These are phyloP conservation scores for Mesoclemmys tuberculata DNA, from an alignment of 2,113 vertebrate species.

Conservation along the genomic window DNA sequence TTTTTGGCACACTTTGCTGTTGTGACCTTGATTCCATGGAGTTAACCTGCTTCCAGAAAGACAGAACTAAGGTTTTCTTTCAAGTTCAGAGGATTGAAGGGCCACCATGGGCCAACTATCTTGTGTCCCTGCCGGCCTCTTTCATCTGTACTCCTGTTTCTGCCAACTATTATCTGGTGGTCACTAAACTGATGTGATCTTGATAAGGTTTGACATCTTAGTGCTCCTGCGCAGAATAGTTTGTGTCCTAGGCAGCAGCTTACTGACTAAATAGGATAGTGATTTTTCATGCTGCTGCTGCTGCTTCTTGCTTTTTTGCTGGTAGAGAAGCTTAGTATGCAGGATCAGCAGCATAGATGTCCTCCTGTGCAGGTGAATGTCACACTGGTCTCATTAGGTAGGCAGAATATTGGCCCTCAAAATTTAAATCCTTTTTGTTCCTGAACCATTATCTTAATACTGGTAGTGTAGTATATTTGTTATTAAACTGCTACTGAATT, in stretches of 20 bases:
- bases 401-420: accelerated
- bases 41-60: not conserved
- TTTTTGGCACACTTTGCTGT: not conserved
- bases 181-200: not conserved
- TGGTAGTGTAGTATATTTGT: not conserved
- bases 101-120: not conserved
- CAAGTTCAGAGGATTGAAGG: not conserved
- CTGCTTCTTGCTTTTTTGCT: not conserved
- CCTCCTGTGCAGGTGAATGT: not conserved
- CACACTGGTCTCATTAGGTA: not conserved
- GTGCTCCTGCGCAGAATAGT: not conserved
- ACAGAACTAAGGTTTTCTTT: not conserved
- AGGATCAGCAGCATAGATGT: not conserved
- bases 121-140: not conserved
- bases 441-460: not conserved
- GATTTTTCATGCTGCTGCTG: not conserved
- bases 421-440: not conserved
- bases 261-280: not conserved
- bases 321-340: not conserved
- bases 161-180: not conserved
- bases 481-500: not conserved
- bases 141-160: not conserved
- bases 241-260: not conserved
- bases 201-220: accelerated
- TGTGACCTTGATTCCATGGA: not conserved